Evolutionary conservation across 2,113 vertebrate species (phyloP).

Genomic region (human): DNA sequence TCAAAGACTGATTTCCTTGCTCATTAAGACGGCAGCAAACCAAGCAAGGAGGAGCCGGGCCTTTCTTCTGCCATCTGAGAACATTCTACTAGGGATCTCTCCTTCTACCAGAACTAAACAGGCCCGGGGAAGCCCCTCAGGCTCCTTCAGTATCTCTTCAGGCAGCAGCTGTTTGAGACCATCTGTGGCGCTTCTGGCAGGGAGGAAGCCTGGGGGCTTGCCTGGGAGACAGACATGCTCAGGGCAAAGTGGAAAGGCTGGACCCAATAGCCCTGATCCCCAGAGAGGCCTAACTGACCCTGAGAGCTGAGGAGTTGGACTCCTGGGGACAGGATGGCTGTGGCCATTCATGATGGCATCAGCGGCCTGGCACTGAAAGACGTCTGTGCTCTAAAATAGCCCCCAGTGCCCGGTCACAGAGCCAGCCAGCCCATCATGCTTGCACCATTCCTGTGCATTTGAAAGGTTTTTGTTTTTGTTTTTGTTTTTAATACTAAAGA

Average conservation of each 20-base stretch:
- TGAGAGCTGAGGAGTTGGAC: not conserved
- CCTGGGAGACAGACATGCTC: not conserved
- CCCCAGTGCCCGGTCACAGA: not conserved
- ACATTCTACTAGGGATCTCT: not conserved
- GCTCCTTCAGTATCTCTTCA: not conserved
- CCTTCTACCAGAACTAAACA: not conserved
- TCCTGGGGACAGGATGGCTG: not conserved
- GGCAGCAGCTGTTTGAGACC: not conserved
- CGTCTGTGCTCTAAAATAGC: not conserved
- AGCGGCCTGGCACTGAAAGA: not conserved
- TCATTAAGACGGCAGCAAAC: not conserved
- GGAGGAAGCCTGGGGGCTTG: not conserved
- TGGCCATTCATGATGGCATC: not conserved
- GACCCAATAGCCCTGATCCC: not conserved
- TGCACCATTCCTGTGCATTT: not conserved
- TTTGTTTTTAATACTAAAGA: not conserved
- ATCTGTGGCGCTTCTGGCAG: not conserved
- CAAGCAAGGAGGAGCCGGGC: rapidly evolving
- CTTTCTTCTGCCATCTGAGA: not conserved
- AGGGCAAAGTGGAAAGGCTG: not conserved
- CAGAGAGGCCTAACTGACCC: not conserved
- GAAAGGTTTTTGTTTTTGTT: not conserved
- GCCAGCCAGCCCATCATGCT: not conserved
- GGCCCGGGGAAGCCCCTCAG: not conserved
- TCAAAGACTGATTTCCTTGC: not conserved